Evolutionary conservation across 2,113 vertebrate species (phyloP).

Genomic region (Mustelus asterias): DNA sequence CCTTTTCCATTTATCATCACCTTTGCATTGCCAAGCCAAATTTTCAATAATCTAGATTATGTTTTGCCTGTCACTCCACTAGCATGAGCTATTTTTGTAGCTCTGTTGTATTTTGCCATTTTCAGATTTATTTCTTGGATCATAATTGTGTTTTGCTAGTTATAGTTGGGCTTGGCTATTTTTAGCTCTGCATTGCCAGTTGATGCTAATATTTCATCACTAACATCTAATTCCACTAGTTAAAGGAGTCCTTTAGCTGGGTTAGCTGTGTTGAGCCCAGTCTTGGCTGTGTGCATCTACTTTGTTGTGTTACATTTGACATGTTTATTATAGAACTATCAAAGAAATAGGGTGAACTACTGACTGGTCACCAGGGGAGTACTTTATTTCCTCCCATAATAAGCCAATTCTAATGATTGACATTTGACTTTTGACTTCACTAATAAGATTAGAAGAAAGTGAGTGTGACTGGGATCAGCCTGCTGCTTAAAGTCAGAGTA

Average conservation of each 20-base stretch:
- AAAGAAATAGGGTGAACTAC: background rate
- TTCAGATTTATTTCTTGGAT: background rate
- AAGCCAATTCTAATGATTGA: background rate
- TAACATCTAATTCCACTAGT: background rate
- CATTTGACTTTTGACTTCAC: background rate
- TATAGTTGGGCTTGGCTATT: background rate
- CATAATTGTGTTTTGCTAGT: background rate
- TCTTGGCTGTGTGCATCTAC: too few relatives aligned
- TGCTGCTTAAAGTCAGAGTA: background rate
- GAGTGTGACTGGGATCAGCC: background rate
- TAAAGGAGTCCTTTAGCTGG: background rate
- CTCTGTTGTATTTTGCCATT: background rate
- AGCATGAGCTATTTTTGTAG: background rate
- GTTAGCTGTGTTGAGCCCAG: background rate
- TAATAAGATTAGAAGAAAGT: background rate
- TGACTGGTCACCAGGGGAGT: background rate
- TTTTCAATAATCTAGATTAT: background rate
- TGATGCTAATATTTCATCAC: background rate
- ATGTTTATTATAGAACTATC: background rate
- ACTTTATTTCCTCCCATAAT: background rate
- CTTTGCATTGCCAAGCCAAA: background rate
- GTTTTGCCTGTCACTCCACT: background rate
- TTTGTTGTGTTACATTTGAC: background rate
- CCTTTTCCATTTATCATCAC: background rate
- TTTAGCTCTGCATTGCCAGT: background rate